phyloP scores from a whole-genome alignment of 2,888 invertebrate species.

The Anoplius nigerrimus region DNA sequence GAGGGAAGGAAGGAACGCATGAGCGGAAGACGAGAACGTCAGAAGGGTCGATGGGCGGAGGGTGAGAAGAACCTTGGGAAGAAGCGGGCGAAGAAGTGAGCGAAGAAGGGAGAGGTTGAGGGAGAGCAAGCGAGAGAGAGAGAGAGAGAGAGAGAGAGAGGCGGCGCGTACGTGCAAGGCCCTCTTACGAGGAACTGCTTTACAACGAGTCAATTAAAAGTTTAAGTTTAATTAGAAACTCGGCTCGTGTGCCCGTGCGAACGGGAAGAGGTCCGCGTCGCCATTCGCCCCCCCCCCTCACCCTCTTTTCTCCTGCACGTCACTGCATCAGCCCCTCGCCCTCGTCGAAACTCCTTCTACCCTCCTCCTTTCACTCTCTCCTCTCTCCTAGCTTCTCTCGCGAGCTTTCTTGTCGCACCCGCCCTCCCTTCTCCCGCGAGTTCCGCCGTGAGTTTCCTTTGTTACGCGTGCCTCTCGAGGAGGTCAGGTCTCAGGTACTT shows the following conservation, averaged over 20 bases:
- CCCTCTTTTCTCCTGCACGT: conserved; percentile 5
- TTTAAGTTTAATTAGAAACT: conserved; percentile 74
- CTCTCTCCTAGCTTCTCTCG: conserved; percentile 7
- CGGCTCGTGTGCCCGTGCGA: conserved; percentile 44
- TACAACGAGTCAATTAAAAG: conserved; percentile 74
- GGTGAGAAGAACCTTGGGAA: background rate
- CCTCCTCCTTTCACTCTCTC: conserved; percentile 28
- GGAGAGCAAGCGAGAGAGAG: conserved; percentile 9
- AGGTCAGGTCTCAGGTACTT: conserved; percentile 35
- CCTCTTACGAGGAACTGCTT: conserved; percentile 63
- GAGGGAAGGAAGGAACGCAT: background rate
- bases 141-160: conserved; percentile 20
- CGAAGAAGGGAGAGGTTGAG: conserved; percentile 4
- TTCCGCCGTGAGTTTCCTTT: conserved; percentile 45
- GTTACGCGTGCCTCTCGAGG: conserved; percentile 33
- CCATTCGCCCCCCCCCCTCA: conserved; percentile 15
- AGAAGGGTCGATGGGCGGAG: background rate
- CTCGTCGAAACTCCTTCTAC: conserved; percentile 16
- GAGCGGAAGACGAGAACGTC: conserved; percentile 7
- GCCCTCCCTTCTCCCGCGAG: conserved; percentile 28
- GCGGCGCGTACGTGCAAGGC: conserved; percentile 49
- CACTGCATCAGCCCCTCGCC: conserved; percentile 10
- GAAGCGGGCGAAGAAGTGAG: background rate
- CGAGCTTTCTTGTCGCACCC: background rate
- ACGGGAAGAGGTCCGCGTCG: conserved; percentile 17